Base-by-base conservation (phyloP, 2,888 invertebrate species). In the Chirona hameri region DNA sequence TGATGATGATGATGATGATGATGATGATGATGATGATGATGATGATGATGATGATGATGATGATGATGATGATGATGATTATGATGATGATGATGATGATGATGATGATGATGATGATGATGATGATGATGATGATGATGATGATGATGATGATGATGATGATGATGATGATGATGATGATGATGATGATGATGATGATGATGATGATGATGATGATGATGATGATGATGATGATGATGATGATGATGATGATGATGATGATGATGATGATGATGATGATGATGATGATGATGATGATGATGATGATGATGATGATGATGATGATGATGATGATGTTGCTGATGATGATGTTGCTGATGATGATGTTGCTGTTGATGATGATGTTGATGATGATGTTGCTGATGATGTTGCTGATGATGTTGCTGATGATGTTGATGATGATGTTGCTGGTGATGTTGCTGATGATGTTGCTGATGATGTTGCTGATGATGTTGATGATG, bases 1-100 rank as follows among this genome's bases (percentile, higher is more conserved):
- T n/a, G 65, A 65, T 65, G 65, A 65, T n/a, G 65, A 65, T 65
- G 65, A 65, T n/a, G 65, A 65, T 65, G 65, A 65, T 65, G 65
- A 65, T 65, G 65, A 65, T 65, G 65, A 65, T 65, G 65, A 65
- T 65, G 65, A 65, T 65, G 65, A 65, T 65, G 65, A 65, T 65
- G 65, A 65, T 65, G 65, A 65, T 65, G 65, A 65, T 65, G 65
- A 65, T 65, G 65, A 65, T 65, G 65, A n/a, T n/a, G n/a, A n/a
- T n/a, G n/a, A n/a, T n/a, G n/a, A n/a, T n/a, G n/a, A n/a, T n/a
- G n/a, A n/a, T n/a, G n/a, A n/a, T n/a, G n/a, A n/a, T n/a, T n/a
- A n/a, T n/a, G n/a, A n/a, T n/a, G n/a, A n/a, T n/a, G n/a, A n/a
- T n/a, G n/a, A n/a, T n/a, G n/a, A n/a, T n/a, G n/a, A n/a, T n/a